Conservation (phyloP, 2,888 invertebrate genomes). For the Sarcophaga caerulescens region DNA sequence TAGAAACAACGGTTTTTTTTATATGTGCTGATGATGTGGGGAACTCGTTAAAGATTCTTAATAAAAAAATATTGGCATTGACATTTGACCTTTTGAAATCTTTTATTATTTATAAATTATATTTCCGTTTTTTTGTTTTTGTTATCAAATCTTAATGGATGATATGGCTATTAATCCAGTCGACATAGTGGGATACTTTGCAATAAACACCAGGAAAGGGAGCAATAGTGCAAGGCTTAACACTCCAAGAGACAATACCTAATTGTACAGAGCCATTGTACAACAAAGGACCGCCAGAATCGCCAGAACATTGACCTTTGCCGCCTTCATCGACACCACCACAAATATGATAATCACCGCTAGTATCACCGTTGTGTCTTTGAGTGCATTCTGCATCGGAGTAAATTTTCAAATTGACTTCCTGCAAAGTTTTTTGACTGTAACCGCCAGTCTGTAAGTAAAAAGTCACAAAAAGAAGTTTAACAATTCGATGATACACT, state of each 20-base stretch:
- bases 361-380: constrained; percentile 74
- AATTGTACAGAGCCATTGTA: constrained; percentile 73
- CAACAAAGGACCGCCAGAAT: constrained; percentile 79
- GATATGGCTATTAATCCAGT: constrained; percentile 75
- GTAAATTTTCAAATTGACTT: constrained; percentile 78
- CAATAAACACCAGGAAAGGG: constrained; percentile 81
- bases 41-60: too few relatives aligned
- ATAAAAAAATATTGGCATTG: too few relatives aligned
- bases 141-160: constrained; percentile 66
- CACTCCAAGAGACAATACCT: constrained; percentile 82
- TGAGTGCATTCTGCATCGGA: constrained; percentile 77
- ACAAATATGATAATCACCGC: constrained; percentile 78
- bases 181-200: constrained; percentile 78
- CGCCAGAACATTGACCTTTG: constrained; percentile 79
- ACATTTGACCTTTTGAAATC: too few relatives aligned
- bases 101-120: neutral
- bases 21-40: too few relatives aligned
- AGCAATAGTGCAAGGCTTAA: constrained; percentile 80
- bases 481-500: neutral
- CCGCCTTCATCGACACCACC: constrained; percentile 77
- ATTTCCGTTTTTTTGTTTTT: neutral
- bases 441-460: constrained; percentile 77
- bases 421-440: constrained; percentile 77
- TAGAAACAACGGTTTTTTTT: too few relatives aligned
- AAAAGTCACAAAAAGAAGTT: neutral